phyloP scores from a whole-genome alignment of 2,888 invertebrate genomes.

The Pandemis heparana region DNA sequence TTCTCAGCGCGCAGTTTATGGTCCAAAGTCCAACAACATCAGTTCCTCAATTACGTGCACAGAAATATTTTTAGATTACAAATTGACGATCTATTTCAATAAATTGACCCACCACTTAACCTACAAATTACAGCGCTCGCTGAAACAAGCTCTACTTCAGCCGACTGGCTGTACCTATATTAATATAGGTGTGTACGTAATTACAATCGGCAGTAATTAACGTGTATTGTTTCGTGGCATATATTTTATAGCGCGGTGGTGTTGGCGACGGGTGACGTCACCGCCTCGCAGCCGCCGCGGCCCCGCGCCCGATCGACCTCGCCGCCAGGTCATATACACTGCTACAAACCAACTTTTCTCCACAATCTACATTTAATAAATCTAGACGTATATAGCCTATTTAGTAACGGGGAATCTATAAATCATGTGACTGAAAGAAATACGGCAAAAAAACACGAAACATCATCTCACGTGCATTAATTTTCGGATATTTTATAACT shows the following conservation, averaged over 20 bases:
- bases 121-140: slow-evolving; percentile 29
- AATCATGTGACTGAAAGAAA: too few species aligned
- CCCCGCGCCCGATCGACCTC: slow-evolving; percentile 55
- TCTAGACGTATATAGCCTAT: slow-evolving; percentile 12
- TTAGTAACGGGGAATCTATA: background rate
- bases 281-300: slow-evolving; percentile 46
- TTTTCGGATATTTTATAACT: too few species aligned
- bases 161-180: slow-evolving; percentile 9
- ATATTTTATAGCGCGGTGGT: slow-evolving; percentile 33
- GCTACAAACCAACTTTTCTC: slow-evolving; percentile 50
- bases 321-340: slow-evolving; percentile 60
- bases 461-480: too few species aligned
- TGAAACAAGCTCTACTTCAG: slow-evolving; percentile 26
- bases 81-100: slow-evolving; percentile 23
- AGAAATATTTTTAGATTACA: slow-evolving; percentile 18
- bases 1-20: background rate
- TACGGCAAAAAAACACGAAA: too few species aligned
- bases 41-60: slow-evolving; percentile 11
- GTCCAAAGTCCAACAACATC: slow-evolving; percentile 25
- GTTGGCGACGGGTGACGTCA: slow-evolving; percentile 62
- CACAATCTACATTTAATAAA: slow-evolving; percentile 13
- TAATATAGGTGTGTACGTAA: slow-evolving; percentile 16
- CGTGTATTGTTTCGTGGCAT: slow-evolving; percentile 39
- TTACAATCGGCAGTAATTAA: slow-evolving; percentile 42
- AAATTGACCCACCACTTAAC: slow-evolving; percentile 37